Evolutionary conservation across 2,113 vertebrate genomes (phyloP).

Genomic region (Sinocyclocheilus anshuiensis): DNA sequence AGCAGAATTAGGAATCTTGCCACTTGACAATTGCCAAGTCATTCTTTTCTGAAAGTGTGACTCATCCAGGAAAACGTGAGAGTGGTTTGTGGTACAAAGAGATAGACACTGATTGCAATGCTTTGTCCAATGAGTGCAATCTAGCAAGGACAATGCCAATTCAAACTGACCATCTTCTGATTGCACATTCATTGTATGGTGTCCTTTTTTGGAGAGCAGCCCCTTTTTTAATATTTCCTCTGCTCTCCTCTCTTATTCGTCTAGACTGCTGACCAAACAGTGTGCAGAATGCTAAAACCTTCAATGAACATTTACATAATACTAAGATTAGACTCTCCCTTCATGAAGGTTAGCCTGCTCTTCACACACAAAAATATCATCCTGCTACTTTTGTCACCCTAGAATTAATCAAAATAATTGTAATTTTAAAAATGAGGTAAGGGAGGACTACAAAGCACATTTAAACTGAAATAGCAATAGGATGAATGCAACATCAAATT

Average conservation of each 20-base stretch:
- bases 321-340: not conserved
- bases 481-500: not conserved
- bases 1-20: not conserved
- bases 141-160: not conserved
- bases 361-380: not conserved
- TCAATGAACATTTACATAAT: not conserved
- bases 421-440: not conserved
- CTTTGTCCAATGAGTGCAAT: not conserved
- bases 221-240: constrained; percentile 9
- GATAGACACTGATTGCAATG: constrained; percentile 21
- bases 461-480: too few species aligned
- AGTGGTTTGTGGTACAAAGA: constrained; percentile 11
- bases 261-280: not conserved
- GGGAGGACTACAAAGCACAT: not conserved
- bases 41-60: not conserved
- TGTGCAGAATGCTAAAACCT: constrained; percentile 16
- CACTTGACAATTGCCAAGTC: not conserved
- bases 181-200: not conserved
- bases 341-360: not conserved
- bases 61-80: not conserved
- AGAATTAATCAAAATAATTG: not conserved
- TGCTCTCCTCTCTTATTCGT: not conserved
- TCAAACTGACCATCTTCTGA: constrained; percentile 14
- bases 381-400: not conserved
- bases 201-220: not conserved